Conservation (phyloP, 2,888 invertebrate genomes). For the Augochlorella aurata region DNA sequence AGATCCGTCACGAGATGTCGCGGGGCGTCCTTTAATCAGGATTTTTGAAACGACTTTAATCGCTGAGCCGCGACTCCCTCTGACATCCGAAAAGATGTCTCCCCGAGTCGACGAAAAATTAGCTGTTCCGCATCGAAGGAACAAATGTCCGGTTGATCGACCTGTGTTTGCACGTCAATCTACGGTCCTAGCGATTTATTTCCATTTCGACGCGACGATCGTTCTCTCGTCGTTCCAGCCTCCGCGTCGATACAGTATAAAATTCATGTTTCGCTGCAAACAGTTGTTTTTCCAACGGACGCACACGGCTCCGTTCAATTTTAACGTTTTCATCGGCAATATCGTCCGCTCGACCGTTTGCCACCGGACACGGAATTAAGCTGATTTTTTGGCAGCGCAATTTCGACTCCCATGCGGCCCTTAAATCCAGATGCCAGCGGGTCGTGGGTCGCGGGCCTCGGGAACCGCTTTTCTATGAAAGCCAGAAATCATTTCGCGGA, state of each 20-base stretch:
- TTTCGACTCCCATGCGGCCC: slow-evolving; percentile 14
- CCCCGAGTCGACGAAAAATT: background rate
- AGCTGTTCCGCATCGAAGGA: too few relatives aligned
- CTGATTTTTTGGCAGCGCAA: slow-evolving; percentile 23
- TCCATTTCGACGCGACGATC: background rate
- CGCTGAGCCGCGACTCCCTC: background rate
- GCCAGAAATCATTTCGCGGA: slow-evolving; percentile 50
- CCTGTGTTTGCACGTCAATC: too few relatives aligned
- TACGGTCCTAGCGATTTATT: background rate
- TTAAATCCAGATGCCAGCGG: slow-evolving; percentile 32
- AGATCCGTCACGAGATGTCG: slow-evolving; percentile 33
- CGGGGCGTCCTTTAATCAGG: slow-evolving; percentile 35
- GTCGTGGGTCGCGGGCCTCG: background rate
- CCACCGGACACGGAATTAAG: background rate
- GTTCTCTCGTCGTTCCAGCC: background rate
- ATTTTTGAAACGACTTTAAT: slow-evolving; percentile 8
- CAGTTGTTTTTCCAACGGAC: slow-evolving; percentile 5
- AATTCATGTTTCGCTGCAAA: slow-evolving; percentile 29
- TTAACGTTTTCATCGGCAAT: slow-evolving; percentile 37
- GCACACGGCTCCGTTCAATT: slow-evolving; percentile 38
- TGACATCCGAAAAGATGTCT: too few relatives aligned
- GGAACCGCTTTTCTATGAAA: slow-evolving; percentile 9
- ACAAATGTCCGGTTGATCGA: background rate
- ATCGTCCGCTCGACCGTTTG: slow-evolving; percentile 11
- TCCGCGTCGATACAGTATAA: background rate